Evolutionary conservation across 2,797 vertebrate genomes (phyloP).

Genomic region (Thaleichthys pacificus): DNA sequence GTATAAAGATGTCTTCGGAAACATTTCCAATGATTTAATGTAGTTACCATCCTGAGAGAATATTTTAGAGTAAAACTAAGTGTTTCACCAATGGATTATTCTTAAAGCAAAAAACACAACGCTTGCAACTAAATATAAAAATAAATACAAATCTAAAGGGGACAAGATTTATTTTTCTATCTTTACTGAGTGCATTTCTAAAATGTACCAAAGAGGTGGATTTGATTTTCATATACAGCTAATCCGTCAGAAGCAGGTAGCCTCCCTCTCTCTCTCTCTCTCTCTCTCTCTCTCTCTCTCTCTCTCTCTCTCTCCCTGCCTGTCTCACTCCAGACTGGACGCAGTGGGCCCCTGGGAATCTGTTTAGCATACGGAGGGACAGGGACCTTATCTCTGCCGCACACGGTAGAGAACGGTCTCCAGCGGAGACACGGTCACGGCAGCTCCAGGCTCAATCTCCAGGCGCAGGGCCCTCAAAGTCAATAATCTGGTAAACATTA

Average conservation of each 20-base stretch:
- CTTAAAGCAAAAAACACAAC: not conserved
- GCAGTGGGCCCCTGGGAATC: not conserved
- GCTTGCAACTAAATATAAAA: not conserved
- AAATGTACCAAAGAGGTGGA: not conserved
- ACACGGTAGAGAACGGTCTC: constrained; percentile 2
- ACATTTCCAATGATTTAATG: not conserved
- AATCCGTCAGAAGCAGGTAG: constrained; percentile 2
- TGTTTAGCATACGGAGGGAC: constrained; percentile 10
- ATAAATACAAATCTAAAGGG: not conserved
- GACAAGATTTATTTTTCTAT: not conserved
- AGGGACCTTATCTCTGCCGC: constrained; percentile 10
- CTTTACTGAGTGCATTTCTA: not conserved
- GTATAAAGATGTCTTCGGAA: too few species aligned
- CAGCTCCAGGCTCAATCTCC: constrained; percentile 14
- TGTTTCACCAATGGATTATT: not conserved
- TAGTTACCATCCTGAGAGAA: not conserved
- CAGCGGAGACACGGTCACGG: not conserved
- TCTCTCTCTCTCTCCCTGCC: not conserved
- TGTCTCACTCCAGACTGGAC: not conserved
- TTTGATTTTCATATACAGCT: constrained; percentile 6
- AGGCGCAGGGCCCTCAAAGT: constrained; percentile 18
- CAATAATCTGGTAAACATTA: constrained; percentile 22
- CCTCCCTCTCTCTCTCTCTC: not conserved
- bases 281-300: not conserved
- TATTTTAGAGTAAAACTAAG: not conserved